Percentiles rank a stretch among this genome's conserved stretches.
Evolutionary conservation across 2,888 invertebrate species (phyloP).

Genomic region (Harmothoe impar): DNA sequence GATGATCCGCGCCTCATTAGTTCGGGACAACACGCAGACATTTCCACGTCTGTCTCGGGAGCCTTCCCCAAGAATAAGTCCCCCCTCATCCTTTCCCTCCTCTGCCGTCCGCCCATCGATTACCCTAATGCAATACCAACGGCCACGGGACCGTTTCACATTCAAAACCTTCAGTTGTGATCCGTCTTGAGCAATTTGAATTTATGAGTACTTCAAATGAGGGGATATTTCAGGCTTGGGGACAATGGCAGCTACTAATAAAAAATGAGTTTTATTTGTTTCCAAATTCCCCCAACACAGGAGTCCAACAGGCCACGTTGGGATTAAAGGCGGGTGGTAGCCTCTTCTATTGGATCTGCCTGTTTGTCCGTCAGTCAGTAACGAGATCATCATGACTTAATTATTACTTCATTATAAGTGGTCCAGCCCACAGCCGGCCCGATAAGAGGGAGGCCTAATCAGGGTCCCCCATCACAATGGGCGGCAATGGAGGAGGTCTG

Average conservation of each 20-base stretch:
- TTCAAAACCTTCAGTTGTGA: not conserved
- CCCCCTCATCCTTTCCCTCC: not conserved
- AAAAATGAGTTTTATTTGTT: too few species aligned
- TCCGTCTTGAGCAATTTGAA: not conserved
- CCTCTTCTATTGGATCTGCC: not conserved
- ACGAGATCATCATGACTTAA: not conserved
- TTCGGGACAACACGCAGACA: conserved; percentile 5
- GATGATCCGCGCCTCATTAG: conserved; percentile 26
- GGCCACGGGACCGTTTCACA: not conserved
- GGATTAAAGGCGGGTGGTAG: not conserved
- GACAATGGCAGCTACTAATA: not conserved
- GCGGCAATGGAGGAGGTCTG: not conserved
- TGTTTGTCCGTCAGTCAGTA: not conserved
- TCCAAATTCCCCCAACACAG: too few species aligned
- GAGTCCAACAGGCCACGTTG: too few species aligned
- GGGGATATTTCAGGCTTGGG: not conserved
- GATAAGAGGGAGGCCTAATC: conserved; percentile 4
- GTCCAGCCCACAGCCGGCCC: not conserved
- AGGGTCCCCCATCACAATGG: not conserved
- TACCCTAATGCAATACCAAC: conserved; percentile 9
- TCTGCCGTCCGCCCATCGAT: not conserved
- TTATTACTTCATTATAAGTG: conserved; percentile 29
- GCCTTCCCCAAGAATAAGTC: not conserved
- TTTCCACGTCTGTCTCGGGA: conserved; percentile 5
- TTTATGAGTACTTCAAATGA: not conserved